Conservation (phyloP, 2,888 invertebrate genomes). For the Lordiphosa andalusiaca region DNA sequence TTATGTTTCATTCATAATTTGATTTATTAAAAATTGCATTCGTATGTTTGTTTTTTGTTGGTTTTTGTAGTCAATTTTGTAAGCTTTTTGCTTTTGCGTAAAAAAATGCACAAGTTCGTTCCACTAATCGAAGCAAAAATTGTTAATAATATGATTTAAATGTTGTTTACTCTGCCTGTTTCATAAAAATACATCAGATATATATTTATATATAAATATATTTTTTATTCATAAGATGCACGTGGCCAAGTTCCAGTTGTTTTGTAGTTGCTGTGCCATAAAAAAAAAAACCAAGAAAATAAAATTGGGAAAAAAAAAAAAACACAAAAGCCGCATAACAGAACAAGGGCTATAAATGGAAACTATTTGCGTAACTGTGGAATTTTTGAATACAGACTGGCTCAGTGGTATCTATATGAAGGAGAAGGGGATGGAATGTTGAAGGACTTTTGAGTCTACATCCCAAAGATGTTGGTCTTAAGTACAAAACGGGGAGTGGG, state of each 20-base stretch:
- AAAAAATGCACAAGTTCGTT: slow-evolving; percentile 69
- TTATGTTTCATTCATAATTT: slow-evolving; percentile 68
- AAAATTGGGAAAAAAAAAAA: slow-evolving; percentile 24
- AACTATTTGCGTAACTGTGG: slow-evolving; percentile 7
- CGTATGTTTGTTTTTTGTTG: slow-evolving; percentile 46
- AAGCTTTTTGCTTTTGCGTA: slow-evolving; percentile 62
- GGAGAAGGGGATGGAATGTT: slow-evolving; percentile 21
- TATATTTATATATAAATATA: slow-evolving; percentile 50
- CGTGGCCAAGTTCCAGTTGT: slow-evolving; percentile 43
- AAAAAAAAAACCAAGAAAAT: slow-evolving; percentile 14
- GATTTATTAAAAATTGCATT: slow-evolving; percentile 75
- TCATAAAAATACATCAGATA: slow-evolving; percentile 70
- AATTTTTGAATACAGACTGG: slow-evolving; percentile 60
- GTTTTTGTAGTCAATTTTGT: slow-evolving; percentile 65
- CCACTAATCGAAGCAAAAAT: slow-evolving; percentile 72
- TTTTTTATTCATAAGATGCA: slow-evolving; percentile 70
- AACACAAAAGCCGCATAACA: slow-evolving; percentile 49
- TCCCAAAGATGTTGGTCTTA: no score
- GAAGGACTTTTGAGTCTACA: no score
- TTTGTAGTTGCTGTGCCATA: slow-evolving; percentile 30
- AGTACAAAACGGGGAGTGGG: no score
- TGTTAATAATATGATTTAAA: slow-evolving; percentile 46
- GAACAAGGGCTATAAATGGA: slow-evolving; percentile 31
- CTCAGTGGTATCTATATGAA: slow-evolving; percentile 45
- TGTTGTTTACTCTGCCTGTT: slow-evolving; percentile 38